These are phyloP conservation scores for Chlorops oryzae DNA, from an alignment of 1,140 invertebrate genomes.

Conservation along the genomic window DNA sequence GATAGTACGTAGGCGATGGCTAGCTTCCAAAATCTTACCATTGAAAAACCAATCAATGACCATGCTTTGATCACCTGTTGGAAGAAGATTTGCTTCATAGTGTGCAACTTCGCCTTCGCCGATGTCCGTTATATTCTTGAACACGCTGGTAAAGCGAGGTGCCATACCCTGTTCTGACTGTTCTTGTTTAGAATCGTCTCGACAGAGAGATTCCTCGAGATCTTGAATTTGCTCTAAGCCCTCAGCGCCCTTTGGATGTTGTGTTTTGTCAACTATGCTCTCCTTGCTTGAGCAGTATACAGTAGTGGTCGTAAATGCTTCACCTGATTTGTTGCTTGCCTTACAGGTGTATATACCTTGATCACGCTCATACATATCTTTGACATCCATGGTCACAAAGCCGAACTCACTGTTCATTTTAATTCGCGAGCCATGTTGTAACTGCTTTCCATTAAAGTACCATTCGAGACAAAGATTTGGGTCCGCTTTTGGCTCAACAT, in stretches of 20 bases:
- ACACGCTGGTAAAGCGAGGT: conserved; percentile 82
- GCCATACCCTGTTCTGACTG: conserved; percentile 73
- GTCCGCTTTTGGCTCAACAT: conserved; percentile 93
- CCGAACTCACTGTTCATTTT: conserved; percentile 88
- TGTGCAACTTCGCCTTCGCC: conserved; percentile 88
- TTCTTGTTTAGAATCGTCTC: conserved; percentile 58
- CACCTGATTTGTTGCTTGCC: conserved; percentile 76
- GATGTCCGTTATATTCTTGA: conserved; percentile 72
- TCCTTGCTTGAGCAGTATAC: conserved; percentile 77
- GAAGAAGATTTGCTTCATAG: conserved; percentile 88
- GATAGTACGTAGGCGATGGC: conserved; percentile 82
- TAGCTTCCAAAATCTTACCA: conserved; percentile 78
- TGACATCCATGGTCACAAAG: conserved; percentile 83
- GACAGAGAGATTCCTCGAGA: conserved; percentile 77
- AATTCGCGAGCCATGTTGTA: conserved; percentile 78
- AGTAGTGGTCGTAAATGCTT: conserved; percentile 86
- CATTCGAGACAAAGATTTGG: conserved; percentile 91
- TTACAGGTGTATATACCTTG: conserved; percentile 91
- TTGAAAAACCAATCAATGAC: conserved; percentile 97
- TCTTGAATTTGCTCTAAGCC: conserved; percentile 86
- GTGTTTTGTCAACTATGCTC: conserved; percentile 77
- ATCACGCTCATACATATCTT: conserved; percentile 85
- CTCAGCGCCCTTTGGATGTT: conserved; percentile 89
- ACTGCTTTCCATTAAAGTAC: conserved; percentile 86
- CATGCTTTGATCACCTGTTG: conserved; percentile 93